Conservation (phyloP, 1,140 invertebrate species). For the Halictus rubicundus region DNA sequence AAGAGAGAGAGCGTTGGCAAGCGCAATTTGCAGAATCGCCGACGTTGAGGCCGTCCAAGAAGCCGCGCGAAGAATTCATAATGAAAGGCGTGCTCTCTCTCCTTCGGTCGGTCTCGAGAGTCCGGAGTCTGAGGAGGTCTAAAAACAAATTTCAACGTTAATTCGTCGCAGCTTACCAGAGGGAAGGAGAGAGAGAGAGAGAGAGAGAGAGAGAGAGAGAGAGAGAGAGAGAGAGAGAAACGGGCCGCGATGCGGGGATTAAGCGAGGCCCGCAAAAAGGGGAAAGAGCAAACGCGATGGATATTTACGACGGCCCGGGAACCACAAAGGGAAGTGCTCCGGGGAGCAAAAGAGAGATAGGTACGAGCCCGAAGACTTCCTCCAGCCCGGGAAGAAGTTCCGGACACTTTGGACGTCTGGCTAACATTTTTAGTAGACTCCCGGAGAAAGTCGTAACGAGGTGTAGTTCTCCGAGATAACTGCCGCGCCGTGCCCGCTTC, state of each 20-base stretch:
- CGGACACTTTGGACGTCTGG: background rate
- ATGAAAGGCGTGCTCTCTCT: constrained; percentile 13
- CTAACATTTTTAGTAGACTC: constrained; percentile 5
- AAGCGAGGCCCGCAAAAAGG: background rate
- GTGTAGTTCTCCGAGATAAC: background rate
- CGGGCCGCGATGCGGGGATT: background rate
- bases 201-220: too few relatives aligned
- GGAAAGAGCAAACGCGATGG: background rate
- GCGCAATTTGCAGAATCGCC: constrained; percentile 15
- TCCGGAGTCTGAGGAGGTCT: background rate
- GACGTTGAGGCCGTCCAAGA: background rate
- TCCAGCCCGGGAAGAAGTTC: constrained; percentile 9
- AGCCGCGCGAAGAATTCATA: constrained; percentile 20
- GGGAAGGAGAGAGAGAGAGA: too few relatives aligned
- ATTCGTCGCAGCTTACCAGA: background rate
- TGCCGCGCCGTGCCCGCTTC: too few relatives aligned
- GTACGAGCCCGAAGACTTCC: background rate
- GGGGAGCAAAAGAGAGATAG: background rate
- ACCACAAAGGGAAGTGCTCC: constrained; percentile 13
- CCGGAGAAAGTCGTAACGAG: background rate
- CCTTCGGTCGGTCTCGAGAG: background rate
- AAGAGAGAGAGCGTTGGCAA: too few relatives aligned
- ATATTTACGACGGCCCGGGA: constrained; percentile 17
- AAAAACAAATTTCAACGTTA: constrained; percentile 11
- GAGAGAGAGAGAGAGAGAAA: too few relatives aligned